A percentile compares a stretch with the other conserved stretches of the same genome.
phyloP scores from a whole-genome alignment of 2,888 invertebrate genomes.

The Stenotaenia linearis region DNA sequence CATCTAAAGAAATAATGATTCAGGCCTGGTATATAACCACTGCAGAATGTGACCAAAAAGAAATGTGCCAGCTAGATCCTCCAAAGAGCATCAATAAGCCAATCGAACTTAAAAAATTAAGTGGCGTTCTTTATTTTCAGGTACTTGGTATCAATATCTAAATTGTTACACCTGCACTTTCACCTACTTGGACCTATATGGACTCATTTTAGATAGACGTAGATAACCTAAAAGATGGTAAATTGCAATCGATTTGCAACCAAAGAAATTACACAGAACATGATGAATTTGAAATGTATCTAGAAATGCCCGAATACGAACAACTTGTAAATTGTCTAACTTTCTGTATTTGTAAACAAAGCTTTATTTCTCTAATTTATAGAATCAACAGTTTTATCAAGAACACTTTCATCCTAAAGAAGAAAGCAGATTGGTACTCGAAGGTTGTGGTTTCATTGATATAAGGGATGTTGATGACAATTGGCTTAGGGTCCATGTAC shows the following conservation, averaged over 20 bases:
- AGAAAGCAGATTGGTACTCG: slow-evolving; percentile 90
- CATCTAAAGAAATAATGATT: too few relatives aligned
- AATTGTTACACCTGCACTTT: too few relatives aligned
- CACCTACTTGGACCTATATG: too few relatives aligned
- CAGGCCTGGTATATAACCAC: slow-evolving; percentile 76
- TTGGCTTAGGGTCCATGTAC: slow-evolving; percentile 87
- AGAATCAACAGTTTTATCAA: slow-evolving; percentile 74
- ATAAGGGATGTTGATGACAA: slow-evolving; percentile 75
- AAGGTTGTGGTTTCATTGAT: slow-evolving; percentile 93
- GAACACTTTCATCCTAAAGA: slow-evolving; percentile 96
- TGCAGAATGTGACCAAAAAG: slow-evolving; percentile 62
- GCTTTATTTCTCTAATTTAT: too few relatives aligned
- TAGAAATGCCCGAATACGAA: slow-evolving; percentile 75
- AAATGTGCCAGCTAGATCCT: slow-evolving; percentile 75
- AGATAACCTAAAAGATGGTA: slow-evolving; percentile 59
- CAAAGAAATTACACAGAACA: slow-evolving; percentile 76
- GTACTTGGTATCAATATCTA: too few relatives aligned
- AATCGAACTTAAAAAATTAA: slow-evolving; percentile 61
- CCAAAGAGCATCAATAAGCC: slow-evolving; percentile 62
- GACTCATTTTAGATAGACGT: slow-evolving; percentile 49
- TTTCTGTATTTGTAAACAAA: too few relatives aligned
- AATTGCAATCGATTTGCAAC: slow-evolving; percentile 62
- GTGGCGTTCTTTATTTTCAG: slow-evolving; percentile 85
- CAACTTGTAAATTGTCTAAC: slow-evolving; percentile 66
- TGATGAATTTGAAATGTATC: slow-evolving; percentile 75